Evolutionary conservation across 1,140 invertebrate genomes (phyloP).

Genomic region (Lineus longissimus): DNA sequence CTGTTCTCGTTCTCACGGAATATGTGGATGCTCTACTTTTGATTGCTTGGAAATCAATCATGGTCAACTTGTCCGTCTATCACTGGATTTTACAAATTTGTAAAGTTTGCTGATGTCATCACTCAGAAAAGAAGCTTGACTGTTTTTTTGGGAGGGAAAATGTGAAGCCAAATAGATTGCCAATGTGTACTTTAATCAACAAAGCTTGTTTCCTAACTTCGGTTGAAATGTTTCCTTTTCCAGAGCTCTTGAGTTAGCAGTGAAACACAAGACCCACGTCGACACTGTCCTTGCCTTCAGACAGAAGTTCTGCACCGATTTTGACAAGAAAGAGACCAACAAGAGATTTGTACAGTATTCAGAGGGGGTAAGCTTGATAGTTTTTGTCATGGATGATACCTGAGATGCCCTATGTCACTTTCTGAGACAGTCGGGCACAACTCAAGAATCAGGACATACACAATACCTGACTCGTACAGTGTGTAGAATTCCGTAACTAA

Average conservation of each 20-base stretch:
- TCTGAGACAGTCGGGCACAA: not conserved
- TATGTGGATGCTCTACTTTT: too few relatives aligned
- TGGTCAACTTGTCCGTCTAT: too few relatives aligned
- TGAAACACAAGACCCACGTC: conserved; percentile 73
- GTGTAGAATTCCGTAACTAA: not conserved
- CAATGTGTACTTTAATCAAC: too few relatives aligned
- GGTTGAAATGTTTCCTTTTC: too few relatives aligned
- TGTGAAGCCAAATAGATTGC: too few relatives aligned
- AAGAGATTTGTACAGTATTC: conserved; percentile 64
- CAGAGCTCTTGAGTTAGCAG: conserved; percentile 78
- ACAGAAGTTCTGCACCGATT: conserved; percentile 68
- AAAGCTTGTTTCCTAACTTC: too few relatives aligned
- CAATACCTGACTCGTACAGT: not conserved
- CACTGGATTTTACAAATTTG: too few relatives aligned
- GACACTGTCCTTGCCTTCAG: conserved; percentile 75
- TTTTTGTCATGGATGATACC: not conserved
- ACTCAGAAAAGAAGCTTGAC: too few relatives aligned
- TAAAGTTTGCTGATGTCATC: too few relatives aligned
- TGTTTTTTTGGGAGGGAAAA: too few relatives aligned
- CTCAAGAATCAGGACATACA: not conserved
- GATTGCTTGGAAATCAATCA: too few relatives aligned
- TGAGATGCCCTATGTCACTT: not conserved
- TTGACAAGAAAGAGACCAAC: conserved; percentile 75
- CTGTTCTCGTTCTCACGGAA: not conserved
- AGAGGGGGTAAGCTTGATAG: conserved; percentile 57